Conservation (phyloP, 2,797 vertebrate species). For the Phrynocephalus forsythii region DNA sequence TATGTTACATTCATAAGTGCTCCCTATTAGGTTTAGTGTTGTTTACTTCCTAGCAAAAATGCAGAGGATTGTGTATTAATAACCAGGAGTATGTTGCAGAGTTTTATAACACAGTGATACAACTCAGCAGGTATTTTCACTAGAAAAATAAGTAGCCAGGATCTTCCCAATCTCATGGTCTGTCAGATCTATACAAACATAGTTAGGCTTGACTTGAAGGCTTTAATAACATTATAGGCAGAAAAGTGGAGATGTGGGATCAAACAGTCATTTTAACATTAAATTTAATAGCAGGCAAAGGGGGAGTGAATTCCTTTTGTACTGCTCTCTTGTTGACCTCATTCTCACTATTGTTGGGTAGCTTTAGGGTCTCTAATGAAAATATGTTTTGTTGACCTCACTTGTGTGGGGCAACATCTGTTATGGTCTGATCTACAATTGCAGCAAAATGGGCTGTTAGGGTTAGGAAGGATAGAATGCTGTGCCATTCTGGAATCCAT, state of each 20-base stretch:
- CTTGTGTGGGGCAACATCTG: not conserved
- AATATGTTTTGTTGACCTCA: conserved; percentile 29
- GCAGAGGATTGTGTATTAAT: not conserved
- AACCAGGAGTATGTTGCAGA: not conserved
- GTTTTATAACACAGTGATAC: not conserved
- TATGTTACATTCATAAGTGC: not conserved
- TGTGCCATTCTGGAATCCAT: not conserved
- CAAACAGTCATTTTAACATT: conserved; percentile 52
- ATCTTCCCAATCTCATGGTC: not conserved
- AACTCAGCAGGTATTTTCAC: not conserved
- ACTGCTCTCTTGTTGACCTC: conserved; percentile 52
- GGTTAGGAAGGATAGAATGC: not conserved
- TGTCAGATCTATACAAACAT: conserved; percentile 58
- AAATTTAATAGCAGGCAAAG: conserved; percentile 29
- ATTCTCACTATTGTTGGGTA: conserved; percentile 46
- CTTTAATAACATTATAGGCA: conserved; percentile 29
- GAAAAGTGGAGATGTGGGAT: conserved; percentile 2
- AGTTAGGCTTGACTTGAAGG: conserved; percentile 49
- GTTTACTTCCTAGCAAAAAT: not conserved
- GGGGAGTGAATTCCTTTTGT: not conserved
- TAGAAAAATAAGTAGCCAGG: conserved; percentile 14
- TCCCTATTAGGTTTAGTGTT: no score
- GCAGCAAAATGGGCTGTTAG: not conserved
- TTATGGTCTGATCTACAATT: not conserved
- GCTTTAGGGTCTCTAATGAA: conserved; percentile 55